A percentile compares a stretch with the other conserved stretches of the same genome.
These are phyloP conservation scores for Plagiodera versicolora DNA, from an alignment of 2,888 invertebrate genomes.

Conservation along the genomic window DNA sequence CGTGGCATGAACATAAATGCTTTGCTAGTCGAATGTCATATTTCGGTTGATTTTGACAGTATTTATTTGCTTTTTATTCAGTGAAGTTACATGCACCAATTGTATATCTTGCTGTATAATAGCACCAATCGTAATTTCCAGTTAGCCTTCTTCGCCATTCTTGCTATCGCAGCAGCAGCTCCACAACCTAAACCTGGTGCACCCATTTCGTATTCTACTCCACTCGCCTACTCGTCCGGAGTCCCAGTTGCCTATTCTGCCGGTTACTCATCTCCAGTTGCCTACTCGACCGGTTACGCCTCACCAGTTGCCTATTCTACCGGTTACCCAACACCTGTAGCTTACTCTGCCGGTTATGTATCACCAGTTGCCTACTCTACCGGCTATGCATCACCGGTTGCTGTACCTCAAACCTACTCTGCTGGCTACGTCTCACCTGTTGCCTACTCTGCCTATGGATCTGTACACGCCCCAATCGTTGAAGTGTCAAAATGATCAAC, in stretches of 20 bases:
- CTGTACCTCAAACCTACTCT: background rate
- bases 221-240: slow-evolving; percentile 26
- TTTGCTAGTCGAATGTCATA: too few species aligned
- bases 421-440: background rate
- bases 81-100: too few species aligned
- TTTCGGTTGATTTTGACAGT: too few species aligned
- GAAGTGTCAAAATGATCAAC: background rate
- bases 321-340: slow-evolving; percentile 9
- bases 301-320: slow-evolving; percentile 14
- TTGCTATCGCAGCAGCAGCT: slow-evolving; percentile 28
- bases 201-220: slow-evolving; percentile 13
- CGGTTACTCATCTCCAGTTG: slow-evolving; percentile 8
- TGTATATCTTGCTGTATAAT: too few species aligned
- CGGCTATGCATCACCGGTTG: slow-evolving; percentile 16
- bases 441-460: background rate
- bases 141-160: slow-evolving; percentile 27
- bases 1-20: too few species aligned
- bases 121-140: too few species aligned
- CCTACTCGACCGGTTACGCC: slow-evolving; percentile 10
- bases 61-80: too few species aligned
- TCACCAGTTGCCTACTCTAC: slow-evolving; percentile 9
- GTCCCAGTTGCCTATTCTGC: slow-evolving; percentile 15
- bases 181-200: slow-evolving; percentile 24
- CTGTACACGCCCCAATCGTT: background rate
- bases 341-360: background rate